Percentiles rank a stretch among this genome's conserved stretches.
phyloP scores from a whole-genome alignment of 2,797 vertebrate species.

The Gila robusta region DNA sequence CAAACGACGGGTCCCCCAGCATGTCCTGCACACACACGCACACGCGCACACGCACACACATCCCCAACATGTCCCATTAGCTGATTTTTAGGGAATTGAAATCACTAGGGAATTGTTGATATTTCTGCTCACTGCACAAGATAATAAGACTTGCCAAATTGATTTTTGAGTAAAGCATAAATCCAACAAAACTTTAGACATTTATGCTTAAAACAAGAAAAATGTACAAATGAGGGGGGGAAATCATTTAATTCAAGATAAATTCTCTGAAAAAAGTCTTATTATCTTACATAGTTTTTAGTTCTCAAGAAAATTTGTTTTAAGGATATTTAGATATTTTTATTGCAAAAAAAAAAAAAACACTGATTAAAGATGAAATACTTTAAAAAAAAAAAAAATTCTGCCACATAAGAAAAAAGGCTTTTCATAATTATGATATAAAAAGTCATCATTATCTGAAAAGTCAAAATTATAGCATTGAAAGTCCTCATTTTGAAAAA shows the following conservation, averaged over 20 bases:
- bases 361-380: background rate
- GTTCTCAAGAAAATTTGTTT: background rate
- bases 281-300: background rate
- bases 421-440: background rate
- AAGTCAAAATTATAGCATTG: background rate
- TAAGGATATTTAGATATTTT: background rate
- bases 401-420: background rate
- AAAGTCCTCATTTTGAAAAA: too few relatives aligned
- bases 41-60: background rate
- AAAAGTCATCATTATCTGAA: background rate
- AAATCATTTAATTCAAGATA: background rate
- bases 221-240: background rate
- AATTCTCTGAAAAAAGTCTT: background rate
- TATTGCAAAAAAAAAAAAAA: background rate
- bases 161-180: constrained; percentile 28
- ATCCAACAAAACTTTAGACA: background rate
- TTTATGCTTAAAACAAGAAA: background rate
- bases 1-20: constrained; percentile 87
- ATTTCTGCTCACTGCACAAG: constrained; percentile 27
- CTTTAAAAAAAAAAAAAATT: too few relatives aligned
- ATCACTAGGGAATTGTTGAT: constrained; percentile 9
- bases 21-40: constrained; percentile 81
- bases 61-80: background rate
- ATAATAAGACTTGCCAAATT: constrained; percentile 23
- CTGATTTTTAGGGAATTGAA: too few relatives aligned